Evolutionary conservation across 2,888 invertebrate genomes (phyloP).

Genomic region (Hipparchia semele): DNA sequence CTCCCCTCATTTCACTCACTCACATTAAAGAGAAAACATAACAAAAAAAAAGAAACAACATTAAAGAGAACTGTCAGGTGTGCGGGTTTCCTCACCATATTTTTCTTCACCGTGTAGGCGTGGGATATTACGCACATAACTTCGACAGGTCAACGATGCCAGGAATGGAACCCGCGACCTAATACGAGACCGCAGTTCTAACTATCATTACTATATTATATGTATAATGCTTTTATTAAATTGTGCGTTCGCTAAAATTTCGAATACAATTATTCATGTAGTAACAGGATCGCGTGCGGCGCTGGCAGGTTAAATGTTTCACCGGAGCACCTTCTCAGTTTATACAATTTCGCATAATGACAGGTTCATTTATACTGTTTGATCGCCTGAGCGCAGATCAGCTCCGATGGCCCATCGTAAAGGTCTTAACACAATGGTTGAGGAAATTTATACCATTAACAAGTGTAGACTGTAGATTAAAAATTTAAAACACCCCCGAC

Average conservation of each 20-base stretch:
- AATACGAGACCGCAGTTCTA: not conserved
- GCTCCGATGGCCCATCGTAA: constrained; percentile 36
- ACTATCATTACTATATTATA: no score
- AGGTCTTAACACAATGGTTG: constrained; percentile 24
- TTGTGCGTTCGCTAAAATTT: constrained; percentile 17
- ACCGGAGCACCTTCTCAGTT: constrained; percentile 50
- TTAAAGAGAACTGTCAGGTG: no score
- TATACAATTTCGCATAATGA: constrained; percentile 61
- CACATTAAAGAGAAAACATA: no score
- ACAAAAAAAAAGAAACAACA: no score
- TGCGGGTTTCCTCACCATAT: no score
- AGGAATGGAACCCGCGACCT: no score
- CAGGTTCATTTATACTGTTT: constrained; percentile 62
- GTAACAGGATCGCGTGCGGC: constrained; percentile 44
- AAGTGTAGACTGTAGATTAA: not conserved
- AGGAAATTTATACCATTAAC: not conserved
- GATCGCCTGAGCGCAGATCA: constrained; percentile 47
- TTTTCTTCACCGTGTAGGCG: no score
- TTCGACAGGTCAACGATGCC: no score
- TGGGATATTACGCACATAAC: no score
- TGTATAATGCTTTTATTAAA: not conserved
- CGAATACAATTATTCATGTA: constrained; percentile 30
- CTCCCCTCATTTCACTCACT: no score
- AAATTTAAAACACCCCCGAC: no score
- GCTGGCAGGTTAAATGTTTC: constrained; percentile 43